Percentiles rank a stretch among this genome's conserved stretches.
Conservation (phyloP, 2,888 invertebrate genomes). For the Coenonympha arcania region DNA sequence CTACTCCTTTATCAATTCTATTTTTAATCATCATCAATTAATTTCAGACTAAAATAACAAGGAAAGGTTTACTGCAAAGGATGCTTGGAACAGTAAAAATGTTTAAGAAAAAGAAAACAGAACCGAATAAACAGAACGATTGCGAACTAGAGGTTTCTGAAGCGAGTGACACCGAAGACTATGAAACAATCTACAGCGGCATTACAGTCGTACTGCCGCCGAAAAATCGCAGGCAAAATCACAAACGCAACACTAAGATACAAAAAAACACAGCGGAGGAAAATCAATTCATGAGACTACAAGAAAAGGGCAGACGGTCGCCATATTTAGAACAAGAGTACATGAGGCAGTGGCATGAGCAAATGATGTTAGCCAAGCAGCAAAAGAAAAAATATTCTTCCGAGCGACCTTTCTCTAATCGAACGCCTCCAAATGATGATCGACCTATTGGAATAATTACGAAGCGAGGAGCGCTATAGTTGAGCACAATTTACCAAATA, state of each 20-base stretch:
- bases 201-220: conserved; percentile 24
- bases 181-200: conserved; percentile 48
- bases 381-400: conserved; percentile 11
- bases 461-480: conserved; percentile 40
- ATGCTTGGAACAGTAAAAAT: conserved; percentile 43
- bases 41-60: conserved; percentile 32
- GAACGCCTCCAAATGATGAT: conserved; percentile 6
- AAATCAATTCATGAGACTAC: conserved; percentile 8
- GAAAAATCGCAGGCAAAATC: background rate
- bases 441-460: conserved; percentile 35
- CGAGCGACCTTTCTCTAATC: conserved; percentile 26
- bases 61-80: conserved; percentile 46
- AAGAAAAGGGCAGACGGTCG: conserved; percentile 8
- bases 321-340: conserved; percentile 57
- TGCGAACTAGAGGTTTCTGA: conserved; percentile 32
- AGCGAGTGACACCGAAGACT: conserved; percentile 45
- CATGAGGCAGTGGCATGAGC: conserved; percentile 49
- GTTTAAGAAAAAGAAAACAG: conserved; percentile 39
- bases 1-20: background rate
- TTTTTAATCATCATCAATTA: background rate
- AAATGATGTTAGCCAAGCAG: conserved; percentile 38
- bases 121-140: conserved; percentile 10
- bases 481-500: conserved; percentile 10
- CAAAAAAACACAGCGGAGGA: background rate
- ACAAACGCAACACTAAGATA: background rate